Evolutionary conservation across 2,113 vertebrate genomes (phyloP), one percentile per base, ranked within the genome.

Genomic region (Xiphophorus maculatus): DNA sequence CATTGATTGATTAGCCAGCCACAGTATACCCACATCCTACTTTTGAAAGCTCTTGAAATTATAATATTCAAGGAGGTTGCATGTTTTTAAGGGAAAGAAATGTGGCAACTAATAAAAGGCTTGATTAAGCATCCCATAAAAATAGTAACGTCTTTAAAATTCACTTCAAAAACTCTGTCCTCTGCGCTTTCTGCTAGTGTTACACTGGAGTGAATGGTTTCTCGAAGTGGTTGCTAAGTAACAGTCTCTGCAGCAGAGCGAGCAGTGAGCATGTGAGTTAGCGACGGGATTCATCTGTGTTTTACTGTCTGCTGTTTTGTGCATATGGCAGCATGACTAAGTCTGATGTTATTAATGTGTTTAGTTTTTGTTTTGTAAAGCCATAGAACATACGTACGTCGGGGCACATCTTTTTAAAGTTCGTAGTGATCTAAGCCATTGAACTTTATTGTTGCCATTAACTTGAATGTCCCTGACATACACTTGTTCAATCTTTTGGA

Each of bases 171-270:
- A 85, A 58, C 25, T 22, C 42, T 42, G 11, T 63, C 30, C 51
- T 14, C 32, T 58, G 51, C 3, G 44, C 29, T 32, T 48, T 33
- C 22, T 44, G 27, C 19, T 28, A 13, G 30, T 92, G 13, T 44
- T 62, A 76, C 78, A 1, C 94, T 97, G 74, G 97, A 95, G 95
- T 89, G 94, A 97, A 89, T 88, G 91, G 79, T 96, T 96, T 94
- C 94, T 94, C 91, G 92, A 85, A 87, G 75, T 28, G 92, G 97
- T 99, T 98, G 97, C 97, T 96, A 96, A 94, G 97, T 84, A 97
- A 96, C 97, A 92, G 95, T 84, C 93, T 94, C 92, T 94, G 93
- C 94, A 19, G 90, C 94, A 96, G 93, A 94, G 92, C 90, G 93
- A 94, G 92, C 90, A 48, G 84, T 92, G 93, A 94, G 90, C 85